These are phyloP conservation scores for Rallus limicola DNA, from an alignment of 2,113 vertebrate genomes.

Conservation along the genomic window DNA sequence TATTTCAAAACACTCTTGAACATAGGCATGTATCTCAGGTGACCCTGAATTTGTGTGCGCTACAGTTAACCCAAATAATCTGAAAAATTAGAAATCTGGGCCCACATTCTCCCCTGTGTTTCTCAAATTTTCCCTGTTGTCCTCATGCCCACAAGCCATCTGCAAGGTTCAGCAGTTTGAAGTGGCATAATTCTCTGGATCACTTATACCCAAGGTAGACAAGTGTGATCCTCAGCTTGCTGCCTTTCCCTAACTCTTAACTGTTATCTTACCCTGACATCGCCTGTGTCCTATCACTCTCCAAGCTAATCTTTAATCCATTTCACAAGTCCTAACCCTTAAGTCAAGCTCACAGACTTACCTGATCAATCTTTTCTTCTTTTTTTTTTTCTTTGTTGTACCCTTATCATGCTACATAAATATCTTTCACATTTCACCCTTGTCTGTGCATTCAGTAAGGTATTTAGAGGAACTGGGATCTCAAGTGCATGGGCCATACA, in stretches of 20 bases:
- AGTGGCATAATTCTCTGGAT: neutral
- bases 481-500: neutral
- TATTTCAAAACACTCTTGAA: neutral
- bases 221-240: neutral
- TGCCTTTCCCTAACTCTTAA: conserved; percentile 7
- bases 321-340: conserved; percentile 28
- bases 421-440: conserved; percentile 1
- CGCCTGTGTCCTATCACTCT: neutral
- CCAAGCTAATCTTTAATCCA: conserved; percentile 47
- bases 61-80: neutral
- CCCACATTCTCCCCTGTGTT: neutral
- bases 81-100: neutral
- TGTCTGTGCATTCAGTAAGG: neutral
- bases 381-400: neutral
- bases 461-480: neutral
- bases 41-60: neutral
- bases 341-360: neutral
- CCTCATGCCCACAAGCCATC: neutral
- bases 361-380: conserved; percentile 32
- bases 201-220: neutral
- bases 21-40: neutral
- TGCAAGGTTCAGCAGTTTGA: neutral
- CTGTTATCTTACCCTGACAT: conserved; percentile 23
- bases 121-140: neutral
- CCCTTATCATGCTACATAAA: conserved; percentile 7